phyloP scores from a whole-genome alignment of 2,113 vertebrate species.

The Tautogolabrus adspersus region DNA sequence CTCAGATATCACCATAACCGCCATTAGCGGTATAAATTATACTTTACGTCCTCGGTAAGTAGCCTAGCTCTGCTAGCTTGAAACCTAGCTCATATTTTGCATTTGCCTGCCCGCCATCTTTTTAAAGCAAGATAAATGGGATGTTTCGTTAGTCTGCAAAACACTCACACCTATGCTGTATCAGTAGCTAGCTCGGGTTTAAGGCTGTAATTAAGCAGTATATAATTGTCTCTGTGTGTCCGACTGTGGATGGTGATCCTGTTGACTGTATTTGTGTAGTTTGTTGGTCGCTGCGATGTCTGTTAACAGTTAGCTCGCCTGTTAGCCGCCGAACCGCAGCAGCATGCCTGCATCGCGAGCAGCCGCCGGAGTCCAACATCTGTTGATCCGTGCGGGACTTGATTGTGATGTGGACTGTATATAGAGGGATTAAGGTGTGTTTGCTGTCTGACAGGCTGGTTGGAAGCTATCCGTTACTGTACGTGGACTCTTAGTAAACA shows the following conservation, averaged over 20 bases:
- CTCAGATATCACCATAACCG: constrained; percentile 6
- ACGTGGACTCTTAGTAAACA: neutral
- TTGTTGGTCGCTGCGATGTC: constrained; percentile 1
- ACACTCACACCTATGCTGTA: neutral
- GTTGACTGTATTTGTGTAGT: neutral
- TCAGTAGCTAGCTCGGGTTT: neutral
- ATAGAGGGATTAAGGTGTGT: accelerated
- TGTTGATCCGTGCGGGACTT: constrained; percentile 16
- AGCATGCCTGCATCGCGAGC: constrained; percentile 21
- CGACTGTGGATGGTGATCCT: neutral
- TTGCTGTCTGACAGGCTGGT: neutral
- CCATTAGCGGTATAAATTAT: constrained; percentile 5
- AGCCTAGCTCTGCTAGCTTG: constrained; percentile 59
- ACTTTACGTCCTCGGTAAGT: constrained; percentile 59
- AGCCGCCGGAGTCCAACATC: constrained; percentile 13
- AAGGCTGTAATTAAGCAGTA: accelerated
- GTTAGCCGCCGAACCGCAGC: constrained; percentile 48
- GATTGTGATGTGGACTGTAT: neutral
- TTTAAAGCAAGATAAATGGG: constrained; percentile 81
- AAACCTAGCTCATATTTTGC: constrained; percentile 63
- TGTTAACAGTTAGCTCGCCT: constrained; percentile 57
- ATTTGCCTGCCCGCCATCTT: constrained; percentile 93
- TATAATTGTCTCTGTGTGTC: accelerated
- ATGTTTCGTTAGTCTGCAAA: constrained; percentile 51
- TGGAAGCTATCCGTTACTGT: neutral